Conservation (phyloP, 2,888 invertebrate genomes). For the Chrysolina americana region DNA sequence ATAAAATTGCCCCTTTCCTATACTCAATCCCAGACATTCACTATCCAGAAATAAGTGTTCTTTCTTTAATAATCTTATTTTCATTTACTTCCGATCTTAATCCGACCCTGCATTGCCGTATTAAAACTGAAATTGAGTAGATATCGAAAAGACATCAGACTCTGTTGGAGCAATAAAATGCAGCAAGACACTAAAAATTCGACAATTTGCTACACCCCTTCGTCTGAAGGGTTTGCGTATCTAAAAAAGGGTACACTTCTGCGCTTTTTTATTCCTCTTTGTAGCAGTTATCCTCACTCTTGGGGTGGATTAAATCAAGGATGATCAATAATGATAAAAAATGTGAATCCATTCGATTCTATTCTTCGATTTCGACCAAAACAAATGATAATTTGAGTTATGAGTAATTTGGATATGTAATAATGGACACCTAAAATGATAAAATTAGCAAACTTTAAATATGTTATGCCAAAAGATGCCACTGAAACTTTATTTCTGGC, state of each 20-base stretch:
- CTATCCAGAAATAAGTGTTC: neutral
- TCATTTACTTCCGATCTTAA: neutral
- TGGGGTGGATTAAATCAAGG: neutral
- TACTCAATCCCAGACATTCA: neutral
- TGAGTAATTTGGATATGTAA: too few species aligned
- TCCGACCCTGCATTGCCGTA: constrained; percentile 7
- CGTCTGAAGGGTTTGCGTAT: constrained; percentile 50
- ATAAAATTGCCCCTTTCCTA: too few species aligned
- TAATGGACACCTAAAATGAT: too few species aligned
- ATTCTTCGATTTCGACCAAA: too few species aligned
- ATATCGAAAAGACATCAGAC: constrained; percentile 60
- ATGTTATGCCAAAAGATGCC: too few species aligned
- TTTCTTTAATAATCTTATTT: neutral
- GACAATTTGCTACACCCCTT: constrained; percentile 58
- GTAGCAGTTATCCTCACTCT: constrained; percentile 38
- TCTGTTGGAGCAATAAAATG: constrained; percentile 64
- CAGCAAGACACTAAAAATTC: constrained; percentile 64
- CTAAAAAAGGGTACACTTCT: constrained; percentile 49
- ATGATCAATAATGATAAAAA: neutral
- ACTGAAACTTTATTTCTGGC: too few species aligned
- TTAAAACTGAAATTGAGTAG: constrained; percentile 29
- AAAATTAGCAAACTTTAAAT: too few species aligned
- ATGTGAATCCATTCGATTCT: too few species aligned
- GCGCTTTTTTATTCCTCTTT: constrained; percentile 45
- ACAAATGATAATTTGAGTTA: too few species aligned